These are phyloP conservation scores for Limnephilus marmoratus DNA, from an alignment of 2,888 invertebrate species.

Conservation along the genomic window DNA sequence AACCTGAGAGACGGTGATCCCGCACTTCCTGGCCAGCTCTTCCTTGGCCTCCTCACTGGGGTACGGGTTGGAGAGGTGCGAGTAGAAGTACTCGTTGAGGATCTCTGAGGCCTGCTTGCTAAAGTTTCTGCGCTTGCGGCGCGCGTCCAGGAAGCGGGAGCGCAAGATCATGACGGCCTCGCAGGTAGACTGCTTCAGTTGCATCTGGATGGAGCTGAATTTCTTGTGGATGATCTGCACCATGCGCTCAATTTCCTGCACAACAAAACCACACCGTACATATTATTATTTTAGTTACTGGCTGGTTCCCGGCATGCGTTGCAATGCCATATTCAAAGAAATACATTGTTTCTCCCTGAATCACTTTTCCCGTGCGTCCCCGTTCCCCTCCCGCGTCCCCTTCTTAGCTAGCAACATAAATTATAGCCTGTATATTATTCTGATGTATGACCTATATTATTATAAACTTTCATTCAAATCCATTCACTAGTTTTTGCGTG, in stretches of 20 bases:
- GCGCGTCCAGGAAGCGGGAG: slow-evolving; percentile 87
- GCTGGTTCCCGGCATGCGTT: too few species aligned
- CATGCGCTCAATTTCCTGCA: slow-evolving; percentile 97
- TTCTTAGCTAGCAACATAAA: too few species aligned
- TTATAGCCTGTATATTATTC: too few species aligned
- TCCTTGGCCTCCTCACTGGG: slow-evolving; percentile 99
- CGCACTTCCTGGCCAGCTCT: slow-evolving; percentile 98
- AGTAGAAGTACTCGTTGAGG: slow-evolving; percentile 99
- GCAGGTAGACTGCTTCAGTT: slow-evolving; percentile 99
- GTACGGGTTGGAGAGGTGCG: slow-evolving; percentile 99
- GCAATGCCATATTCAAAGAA: too few species aligned
- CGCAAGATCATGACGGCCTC: slow-evolving; percentile 99
- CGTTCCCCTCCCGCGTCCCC: too few species aligned
- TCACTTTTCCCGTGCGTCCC: too few species aligned
- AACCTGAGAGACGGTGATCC: slow-evolving; percentile 98
- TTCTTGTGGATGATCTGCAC: slow-evolving; percentile 99
- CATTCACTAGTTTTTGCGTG: too few species aligned
- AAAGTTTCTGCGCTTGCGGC: slow-evolving; percentile 97
- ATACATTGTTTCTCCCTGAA: too few species aligned
- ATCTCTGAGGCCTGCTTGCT: slow-evolving; percentile 99
- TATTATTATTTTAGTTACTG: too few species aligned
- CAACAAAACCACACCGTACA: background rate
- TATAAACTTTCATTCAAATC: too few species aligned
- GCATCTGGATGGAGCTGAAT: slow-evolving; percentile 98
- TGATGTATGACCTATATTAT: too few species aligned